Conservation (phyloP, 2,113 vertebrate genomes). For the Crotalus horridus region DNA sequence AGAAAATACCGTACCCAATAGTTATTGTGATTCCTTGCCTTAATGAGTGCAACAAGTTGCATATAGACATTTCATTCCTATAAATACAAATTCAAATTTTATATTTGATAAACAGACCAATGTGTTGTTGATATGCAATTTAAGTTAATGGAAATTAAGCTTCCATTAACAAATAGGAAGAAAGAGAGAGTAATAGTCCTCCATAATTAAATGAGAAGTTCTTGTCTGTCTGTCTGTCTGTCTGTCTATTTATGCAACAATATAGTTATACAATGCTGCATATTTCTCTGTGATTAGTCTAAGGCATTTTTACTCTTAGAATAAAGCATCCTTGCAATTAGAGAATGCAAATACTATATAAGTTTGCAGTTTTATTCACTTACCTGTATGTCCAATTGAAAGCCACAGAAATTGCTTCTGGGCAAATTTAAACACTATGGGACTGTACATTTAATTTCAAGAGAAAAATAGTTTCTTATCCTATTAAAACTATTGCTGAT, state of each 20-base stretch:
- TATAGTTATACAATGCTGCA: background rate
- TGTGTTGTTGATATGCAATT: constrained; percentile 18
- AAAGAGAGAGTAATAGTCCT: background rate
- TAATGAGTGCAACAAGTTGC: constrained; percentile 1
- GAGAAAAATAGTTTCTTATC: background rate
- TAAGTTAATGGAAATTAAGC: background rate
- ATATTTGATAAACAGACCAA: background rate
- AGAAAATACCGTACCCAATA: background rate
- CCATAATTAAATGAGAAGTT: background rate
- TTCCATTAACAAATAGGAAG: constrained; percentile 20
- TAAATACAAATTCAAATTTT: constrained; percentile 22
- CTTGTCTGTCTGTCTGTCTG: background rate
- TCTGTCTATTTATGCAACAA: background rate
- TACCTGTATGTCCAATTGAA: background rate
- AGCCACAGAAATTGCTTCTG: background rate
- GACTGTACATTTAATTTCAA: background rate
- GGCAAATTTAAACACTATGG: background rate
- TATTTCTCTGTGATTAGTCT: background rate
- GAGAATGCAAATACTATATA: fast-evolving
- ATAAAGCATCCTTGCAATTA: background rate
- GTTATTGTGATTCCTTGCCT: background rate
- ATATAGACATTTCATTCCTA: constrained; percentile 12
- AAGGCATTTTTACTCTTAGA: background rate
- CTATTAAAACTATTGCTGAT: background rate
- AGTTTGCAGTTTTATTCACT: background rate